Evolutionary conservation across 2,888 invertebrate genomes (phyloP).

Genomic region (Frankliniella fusca): DNA sequence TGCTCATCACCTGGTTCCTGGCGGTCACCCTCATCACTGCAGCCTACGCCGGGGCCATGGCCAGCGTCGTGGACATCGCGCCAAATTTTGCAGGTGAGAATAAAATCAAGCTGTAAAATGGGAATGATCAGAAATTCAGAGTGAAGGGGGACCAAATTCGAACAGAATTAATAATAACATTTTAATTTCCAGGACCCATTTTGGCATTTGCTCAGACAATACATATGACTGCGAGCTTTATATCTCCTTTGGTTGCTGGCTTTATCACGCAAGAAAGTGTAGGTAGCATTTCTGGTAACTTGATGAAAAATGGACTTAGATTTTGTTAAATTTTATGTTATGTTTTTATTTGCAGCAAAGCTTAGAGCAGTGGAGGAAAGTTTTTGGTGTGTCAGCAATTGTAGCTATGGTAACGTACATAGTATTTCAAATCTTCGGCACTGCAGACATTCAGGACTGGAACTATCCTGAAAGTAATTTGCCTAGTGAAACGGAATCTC

Average conservation of each 20-base stretch:
- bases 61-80: constrained; percentile 70
- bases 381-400: constrained; percentile 60
- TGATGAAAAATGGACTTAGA: not conserved
- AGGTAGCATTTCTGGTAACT: constrained; percentile 41
- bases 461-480: constrained; percentile 42
- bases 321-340: constrained; percentile 30
- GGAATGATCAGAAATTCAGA: not conserved
- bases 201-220: constrained; percentile 72
- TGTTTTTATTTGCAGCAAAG: constrained; percentile 44
- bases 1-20: constrained; percentile 62
- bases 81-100: constrained; percentile 66
- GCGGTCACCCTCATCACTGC: constrained; percentile 68
- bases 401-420: constrained; percentile 60
- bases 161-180: not conserved
- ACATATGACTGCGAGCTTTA: constrained; percentile 69
- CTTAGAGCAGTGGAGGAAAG: constrained; percentile 58
- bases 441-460: constrained; percentile 52
- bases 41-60: constrained; percentile 70
- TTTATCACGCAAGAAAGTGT: constrained; percentile 58
- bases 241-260: constrained; percentile 63
- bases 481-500: constrained; percentile 30
- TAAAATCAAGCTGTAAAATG: constrained; percentile 22
- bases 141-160: not conserved
- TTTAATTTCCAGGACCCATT: constrained; percentile 52
- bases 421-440: constrained; percentile 63